These are phyloP conservation scores for Deilephila elpenor DNA, from an alignment of 2,888 invertebrate species.

Conservation along the genomic window DNA sequence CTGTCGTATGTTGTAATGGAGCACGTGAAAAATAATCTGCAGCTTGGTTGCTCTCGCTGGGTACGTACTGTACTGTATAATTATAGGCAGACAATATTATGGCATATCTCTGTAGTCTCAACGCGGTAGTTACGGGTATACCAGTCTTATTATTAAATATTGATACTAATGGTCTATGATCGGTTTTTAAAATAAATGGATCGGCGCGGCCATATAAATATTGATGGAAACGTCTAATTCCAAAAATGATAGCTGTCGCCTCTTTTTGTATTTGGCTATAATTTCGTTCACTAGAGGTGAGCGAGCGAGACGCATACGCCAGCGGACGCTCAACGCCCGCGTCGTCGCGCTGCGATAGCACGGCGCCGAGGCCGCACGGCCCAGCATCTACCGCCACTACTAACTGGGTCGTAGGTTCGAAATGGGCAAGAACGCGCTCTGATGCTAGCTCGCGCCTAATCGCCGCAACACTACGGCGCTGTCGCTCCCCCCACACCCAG, in stretches of 20 bases:
- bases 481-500: slow-evolving; percentile 34
- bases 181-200: slow-evolving; percentile 39
- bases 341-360: slow-evolving; percentile 24
- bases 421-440: slow-evolving; percentile 39
- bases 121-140: slow-evolving; percentile 33
- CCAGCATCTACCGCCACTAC: slow-evolving; percentile 34
- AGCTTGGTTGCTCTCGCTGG: slow-evolving; percentile 6
- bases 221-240: slow-evolving; percentile 38
- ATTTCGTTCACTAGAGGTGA: slow-evolving; percentile 34
- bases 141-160: slow-evolving; percentile 33
- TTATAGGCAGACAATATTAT: slow-evolving; percentile 38
- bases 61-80: slow-evolving; percentile 27
- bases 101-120: slow-evolving; percentile 36
- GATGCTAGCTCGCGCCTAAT: slow-evolving; percentile 34
- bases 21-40: slow-evolving; percentile 33
- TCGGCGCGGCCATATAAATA: slow-evolving; percentile 39
- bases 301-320: slow-evolving; percentile 31
- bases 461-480: slow-evolving; percentile 27
- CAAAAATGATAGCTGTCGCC: slow-evolving; percentile 40
- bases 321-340: slow-evolving; percentile 27
- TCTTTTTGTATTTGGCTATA: slow-evolving; percentile 42
- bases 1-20: neutral
- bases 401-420: slow-evolving; percentile 31
- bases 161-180: slow-evolving; percentile 37
- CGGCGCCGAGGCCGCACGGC: slow-evolving; percentile 35